Conservation (phyloP, 2,797 vertebrate genomes). For the Garrulus glandarius region DNA sequence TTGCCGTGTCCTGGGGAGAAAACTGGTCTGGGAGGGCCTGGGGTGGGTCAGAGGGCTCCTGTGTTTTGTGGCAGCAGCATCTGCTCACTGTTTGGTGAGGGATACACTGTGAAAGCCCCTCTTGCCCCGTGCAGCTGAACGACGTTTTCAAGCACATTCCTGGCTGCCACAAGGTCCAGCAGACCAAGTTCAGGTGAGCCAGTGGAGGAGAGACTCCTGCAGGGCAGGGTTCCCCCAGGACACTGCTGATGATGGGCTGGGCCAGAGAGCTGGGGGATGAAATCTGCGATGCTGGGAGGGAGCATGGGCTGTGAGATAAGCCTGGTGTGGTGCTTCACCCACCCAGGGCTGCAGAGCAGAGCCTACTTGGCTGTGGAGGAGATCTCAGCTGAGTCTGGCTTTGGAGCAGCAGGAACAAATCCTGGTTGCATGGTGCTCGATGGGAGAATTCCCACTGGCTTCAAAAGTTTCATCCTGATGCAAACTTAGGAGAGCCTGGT, state of each 20-base stretch:
- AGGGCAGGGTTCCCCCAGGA: neutral
- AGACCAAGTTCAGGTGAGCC: conserved; percentile 90
- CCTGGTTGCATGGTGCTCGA: accelerated
- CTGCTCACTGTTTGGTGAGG: neutral
- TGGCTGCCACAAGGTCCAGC: conserved; percentile 84
- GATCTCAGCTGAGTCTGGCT: neutral
- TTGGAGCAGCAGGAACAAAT: neutral
- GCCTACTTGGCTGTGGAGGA: neutral
- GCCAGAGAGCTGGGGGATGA: neutral
- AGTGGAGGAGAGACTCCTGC: neutral
- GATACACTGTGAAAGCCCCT: neutral
- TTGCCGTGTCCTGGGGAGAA: neutral
- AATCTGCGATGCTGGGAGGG: neutral
- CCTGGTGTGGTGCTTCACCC: neutral
- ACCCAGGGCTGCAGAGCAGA: neutral
- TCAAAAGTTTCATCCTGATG: neutral
- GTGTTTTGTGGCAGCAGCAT: neutral
- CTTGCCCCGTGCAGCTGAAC: conserved; percentile 80
- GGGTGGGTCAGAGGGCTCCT: neutral
- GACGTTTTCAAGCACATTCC: conserved; percentile 87
- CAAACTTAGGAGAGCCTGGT: neutral
- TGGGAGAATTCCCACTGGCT: neutral
- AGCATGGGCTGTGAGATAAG: neutral
- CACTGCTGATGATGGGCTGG: neutral
- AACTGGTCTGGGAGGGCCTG: neutral